These are phyloP conservation scores for Colius striatus DNA, from an alignment of 2,113 vertebrate genomes.

Conservation along the genomic window DNA sequence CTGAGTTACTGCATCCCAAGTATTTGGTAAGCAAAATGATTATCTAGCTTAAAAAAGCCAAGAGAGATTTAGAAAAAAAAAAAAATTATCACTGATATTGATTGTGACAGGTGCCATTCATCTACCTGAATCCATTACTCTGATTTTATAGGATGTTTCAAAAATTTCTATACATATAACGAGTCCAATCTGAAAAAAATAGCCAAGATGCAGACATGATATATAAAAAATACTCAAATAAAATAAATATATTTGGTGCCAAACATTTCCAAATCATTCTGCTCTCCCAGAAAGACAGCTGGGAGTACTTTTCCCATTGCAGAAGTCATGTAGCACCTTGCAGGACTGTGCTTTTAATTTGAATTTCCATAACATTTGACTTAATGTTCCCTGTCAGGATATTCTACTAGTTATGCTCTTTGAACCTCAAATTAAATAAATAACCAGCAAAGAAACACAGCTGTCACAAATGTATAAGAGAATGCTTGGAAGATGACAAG, in stretches of 20 bases:
- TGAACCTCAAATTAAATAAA: conserved; percentile 28
- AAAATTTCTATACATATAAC: not conserved
- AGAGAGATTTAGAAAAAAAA: not conserved
- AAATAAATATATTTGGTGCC: not conserved
- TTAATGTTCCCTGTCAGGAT: not conserved
- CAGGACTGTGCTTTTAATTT: not conserved
- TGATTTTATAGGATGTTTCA: not conserved
- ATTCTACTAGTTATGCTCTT: not conserved
- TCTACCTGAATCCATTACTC: not conserved
- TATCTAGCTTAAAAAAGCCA: not conserved
- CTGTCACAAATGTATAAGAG: not conserved
- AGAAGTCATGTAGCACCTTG: not conserved
- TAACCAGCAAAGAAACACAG: not conserved
- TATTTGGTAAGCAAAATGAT: not conserved
- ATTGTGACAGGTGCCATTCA: not conserved
- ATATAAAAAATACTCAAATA: not conserved
- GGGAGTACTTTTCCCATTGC: not conserved
- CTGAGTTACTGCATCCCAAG: not conserved
- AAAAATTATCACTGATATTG: not conserved
- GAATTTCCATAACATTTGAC: not conserved
- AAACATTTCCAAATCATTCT: not conserved
- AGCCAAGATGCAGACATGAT: accelerated
- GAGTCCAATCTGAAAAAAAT: not conserved
- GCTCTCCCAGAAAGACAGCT: not conserved
- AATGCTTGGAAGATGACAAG: not conserved